Base-by-base conservation (phyloP, 2,113 vertebrate genomes). In the Siphamia tubifer region DNA sequence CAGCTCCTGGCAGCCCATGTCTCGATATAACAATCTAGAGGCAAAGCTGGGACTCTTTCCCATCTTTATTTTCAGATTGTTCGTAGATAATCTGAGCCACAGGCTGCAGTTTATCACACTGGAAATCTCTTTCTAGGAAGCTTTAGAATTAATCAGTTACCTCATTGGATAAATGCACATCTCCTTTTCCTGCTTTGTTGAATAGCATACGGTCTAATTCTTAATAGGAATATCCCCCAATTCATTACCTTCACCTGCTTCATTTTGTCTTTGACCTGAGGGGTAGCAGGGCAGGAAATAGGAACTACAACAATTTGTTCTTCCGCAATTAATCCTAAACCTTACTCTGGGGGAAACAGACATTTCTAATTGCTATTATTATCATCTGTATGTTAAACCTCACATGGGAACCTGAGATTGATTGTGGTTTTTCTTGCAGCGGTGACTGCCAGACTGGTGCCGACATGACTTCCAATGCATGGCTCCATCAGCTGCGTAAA, bases 311-410 rank as follows among this genome's bases (percentile, higher is more conserved):
- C 21, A 63, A 63, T 72, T 67, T 69, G 49, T 72, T 71, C 74
- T 43, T 68, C 47, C 60, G 27, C 66, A 78, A 68, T 83, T 85
- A 77, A 72, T 74, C 82, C 49, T 16, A 63, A 81, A 85, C 61
- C 35, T 61, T 30, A 56, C 64, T 63, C 49, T 7, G 16, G 69
- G 75, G 75, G 64, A 4, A 38, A 8, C 53, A 68, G 56, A 63
- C 9, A 28, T 45, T 48, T 35, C 47, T 70, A 65, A 79, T 66
- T 72, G 77, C 55, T 55, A 11, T 78, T 65, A 82, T 74, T 44
- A 69, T 62, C 57, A 69, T 62, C 57, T 52, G 43, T 21, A 10
- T 30, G n/a, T 52, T 39, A 38, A 17, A 54, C 31, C 53, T 40
- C 38, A 21, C 31, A 51, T 45, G 65, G 21, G 28, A 56, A 60